These are phyloP conservation scores for Musca domestica DNA, from an alignment of 1,140 invertebrate species.

Conservation along the genomic window DNA sequence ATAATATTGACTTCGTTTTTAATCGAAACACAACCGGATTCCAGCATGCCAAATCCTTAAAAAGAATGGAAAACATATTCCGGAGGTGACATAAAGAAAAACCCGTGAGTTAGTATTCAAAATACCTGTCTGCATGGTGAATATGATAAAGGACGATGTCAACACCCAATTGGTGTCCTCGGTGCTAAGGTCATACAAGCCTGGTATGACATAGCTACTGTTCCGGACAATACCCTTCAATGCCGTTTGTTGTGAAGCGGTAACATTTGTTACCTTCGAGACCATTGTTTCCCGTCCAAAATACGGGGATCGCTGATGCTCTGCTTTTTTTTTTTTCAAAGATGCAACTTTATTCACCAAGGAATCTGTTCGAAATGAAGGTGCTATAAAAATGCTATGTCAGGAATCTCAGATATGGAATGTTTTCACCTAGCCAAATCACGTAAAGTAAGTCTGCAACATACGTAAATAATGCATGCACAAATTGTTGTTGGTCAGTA, in stretches of 20 bases:
- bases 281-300: conserved; percentile 26
- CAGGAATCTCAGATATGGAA: no score
- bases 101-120: not conserved
- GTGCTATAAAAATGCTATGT: no score
- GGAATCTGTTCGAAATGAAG: not conserved
- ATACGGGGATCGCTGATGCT: not conserved
- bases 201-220: conserved; percentile 53
- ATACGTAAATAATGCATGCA: not conserved
- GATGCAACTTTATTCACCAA: not conserved
- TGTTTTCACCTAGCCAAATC: no score
- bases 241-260: conserved; percentile 34
- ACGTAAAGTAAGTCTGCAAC: no score
- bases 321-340: no score
- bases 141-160: conserved; percentile 91
- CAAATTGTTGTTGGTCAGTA: not conserved
- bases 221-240: conserved; percentile 39
- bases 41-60: conserved; percentile 85
- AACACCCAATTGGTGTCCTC: conserved; percentile 93
- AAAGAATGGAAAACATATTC: not conserved
- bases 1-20: conserved; percentile 97
- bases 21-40: conserved; percentile 86
- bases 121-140: conserved; percentile 93
- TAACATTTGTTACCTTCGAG: conserved; percentile 37
- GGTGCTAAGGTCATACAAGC: conserved; percentile 59
- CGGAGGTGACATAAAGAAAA: not conserved